Evolutionary conservation across 2,113 vertebrate species (phyloP).

Genomic region (Hippocampus barbouri): DNA sequence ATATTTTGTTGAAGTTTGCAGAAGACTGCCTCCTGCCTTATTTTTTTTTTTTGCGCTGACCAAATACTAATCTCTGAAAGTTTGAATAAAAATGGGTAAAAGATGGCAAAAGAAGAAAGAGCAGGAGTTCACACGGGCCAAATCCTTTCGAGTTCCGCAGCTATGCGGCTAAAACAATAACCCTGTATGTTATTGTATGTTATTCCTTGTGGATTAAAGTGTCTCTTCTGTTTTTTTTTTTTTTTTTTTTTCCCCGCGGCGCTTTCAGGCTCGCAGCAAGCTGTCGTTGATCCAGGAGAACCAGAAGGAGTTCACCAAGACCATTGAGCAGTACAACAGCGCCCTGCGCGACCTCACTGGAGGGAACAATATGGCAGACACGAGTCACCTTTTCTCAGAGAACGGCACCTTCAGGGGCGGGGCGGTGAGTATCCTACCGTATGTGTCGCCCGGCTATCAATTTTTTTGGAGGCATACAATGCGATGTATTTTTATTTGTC

Average conservation of each 20-base stretch:
- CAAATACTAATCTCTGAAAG: not conserved
- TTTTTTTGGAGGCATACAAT: not conserved
- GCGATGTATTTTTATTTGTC: not conserved
- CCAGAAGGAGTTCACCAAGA: conserved; percentile 80
- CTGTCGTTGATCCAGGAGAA: conserved; percentile 83
- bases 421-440: conserved; percentile 64
- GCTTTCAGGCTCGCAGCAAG: conserved; percentile 81
- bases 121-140: not conserved
- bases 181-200: not conserved
- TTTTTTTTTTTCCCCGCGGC: not conserved
- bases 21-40: too few relatives aligned
- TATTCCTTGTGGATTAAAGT: not conserved
- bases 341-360: conserved; percentile 74
- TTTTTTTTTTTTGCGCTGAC: too few relatives aligned
- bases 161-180: not conserved
- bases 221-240: not conserved
- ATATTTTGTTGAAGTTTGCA: too few relatives aligned
- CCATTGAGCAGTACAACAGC: conserved; percentile 80
- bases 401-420: conserved; percentile 69
- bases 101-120: not conserved
- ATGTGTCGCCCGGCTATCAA: not conserved
- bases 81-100: not conserved
- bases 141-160: not conserved
- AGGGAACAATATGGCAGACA: conserved; percentile 74
- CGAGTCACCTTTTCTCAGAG: conserved; percentile 69